These are phyloP conservation scores for Apotomis turbidana DNA, from an alignment of 2,888 invertebrate species.

Conservation along the genomic window DNA sequence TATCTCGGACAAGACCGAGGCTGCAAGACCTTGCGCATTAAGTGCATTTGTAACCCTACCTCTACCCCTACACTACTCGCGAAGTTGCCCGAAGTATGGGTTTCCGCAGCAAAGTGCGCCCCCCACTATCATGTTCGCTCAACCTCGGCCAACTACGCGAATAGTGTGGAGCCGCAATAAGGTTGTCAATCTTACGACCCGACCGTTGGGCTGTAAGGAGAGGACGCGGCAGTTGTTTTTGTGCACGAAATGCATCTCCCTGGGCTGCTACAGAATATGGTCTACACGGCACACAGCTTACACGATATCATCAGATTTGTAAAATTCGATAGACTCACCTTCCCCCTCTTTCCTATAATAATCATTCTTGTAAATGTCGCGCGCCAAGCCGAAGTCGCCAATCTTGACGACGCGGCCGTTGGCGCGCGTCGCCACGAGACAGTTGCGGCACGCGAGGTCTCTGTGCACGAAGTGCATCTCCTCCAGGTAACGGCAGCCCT, in stretches of 20 bases:
- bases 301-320: not conserved
- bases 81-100: too few species aligned
- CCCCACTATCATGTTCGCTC: too few species aligned
- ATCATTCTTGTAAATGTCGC: conserved; percentile 98
- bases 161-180: conserved; percentile 58
- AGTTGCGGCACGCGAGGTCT: conserved; percentile 98
- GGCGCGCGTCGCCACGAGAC: conserved; percentile 91
- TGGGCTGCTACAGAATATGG: conserved; percentile 64
- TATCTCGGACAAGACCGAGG: too few species aligned
- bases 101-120: too few species aligned
- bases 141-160: too few species aligned
- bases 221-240: conserved; percentile 97
- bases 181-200: conserved; percentile 98
- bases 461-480: conserved; percentile 99
- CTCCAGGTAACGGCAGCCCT: conserved; percentile 97
- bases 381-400: conserved; percentile 97
- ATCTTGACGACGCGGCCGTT: conserved; percentile 94
- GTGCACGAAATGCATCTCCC: conserved; percentile 98
- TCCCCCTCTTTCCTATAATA: conserved; percentile 98
- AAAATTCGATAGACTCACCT: conserved; percentile 64
- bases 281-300: too few species aligned
- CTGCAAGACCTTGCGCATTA: too few species aligned
- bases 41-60: too few species aligned
- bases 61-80: too few species aligned
- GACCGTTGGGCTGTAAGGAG: conserved; percentile 90